A percentile compares a stretch with the other conserved stretches of the same genome.
Evolutionary conservation across 2,113 vertebrate genomes (phyloP).

Genomic region (cattle (Bos taurus)): ARS-UCD2.0 NC_037337.1:18297501-18298000

Average conservation of each 20-base stretch:
- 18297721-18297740: not conserved
- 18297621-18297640: not conserved
- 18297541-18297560: not conserved
- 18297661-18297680: fast-evolving
- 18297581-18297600: not conserved
- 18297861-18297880: not conserved
- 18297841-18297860: not conserved
- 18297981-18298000: not conserved
- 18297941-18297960: not conserved
- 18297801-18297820: not conserved
- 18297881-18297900: not conserved
- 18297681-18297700: not conserved
- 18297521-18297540: not conserved
- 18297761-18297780: not conserved
- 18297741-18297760: not conserved
- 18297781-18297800: not conserved
- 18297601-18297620: not conserved
- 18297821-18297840: not conserved
- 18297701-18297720: not conserved
- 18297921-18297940: not conserved
- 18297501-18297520: not conserved
- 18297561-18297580: not conserved
- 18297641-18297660: not conserved
- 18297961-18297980: not conserved
- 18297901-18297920: not conserved